Conservation (phyloP, 2,797 vertebrate species). For the Aplochiton taeniatus region DNA sequence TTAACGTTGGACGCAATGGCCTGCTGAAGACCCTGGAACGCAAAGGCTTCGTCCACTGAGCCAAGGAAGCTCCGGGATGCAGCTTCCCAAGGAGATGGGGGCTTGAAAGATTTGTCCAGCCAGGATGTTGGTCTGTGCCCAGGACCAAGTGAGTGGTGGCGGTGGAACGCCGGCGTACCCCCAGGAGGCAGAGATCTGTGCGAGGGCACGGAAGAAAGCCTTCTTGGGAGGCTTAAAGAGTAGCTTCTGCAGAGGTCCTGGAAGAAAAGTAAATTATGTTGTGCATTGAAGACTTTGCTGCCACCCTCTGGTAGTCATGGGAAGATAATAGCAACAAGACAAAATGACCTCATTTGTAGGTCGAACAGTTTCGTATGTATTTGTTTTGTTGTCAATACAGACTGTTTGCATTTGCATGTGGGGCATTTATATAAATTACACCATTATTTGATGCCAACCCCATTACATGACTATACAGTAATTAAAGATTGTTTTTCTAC, state of each 20-base stretch:
- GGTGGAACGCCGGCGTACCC: constrained; percentile 69
- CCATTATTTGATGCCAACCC: too few species aligned
- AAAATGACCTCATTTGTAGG: too few species aligned
- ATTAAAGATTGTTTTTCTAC: too few species aligned
- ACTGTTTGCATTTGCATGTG: too few species aligned
- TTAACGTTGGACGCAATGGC: constrained; percentile 78
- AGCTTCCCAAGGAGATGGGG: constrained; percentile 85
- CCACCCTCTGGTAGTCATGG: constrained; percentile 58
- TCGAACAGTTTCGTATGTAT: too few species aligned
- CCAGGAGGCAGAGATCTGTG: constrained; percentile 47
- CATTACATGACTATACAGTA: too few species aligned
- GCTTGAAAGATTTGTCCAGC: constrained; percentile 73
- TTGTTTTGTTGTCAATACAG: too few species aligned
- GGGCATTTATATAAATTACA: too few species aligned
- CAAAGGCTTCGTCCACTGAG: constrained; percentile 84
- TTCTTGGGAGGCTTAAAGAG: constrained; percentile 81
- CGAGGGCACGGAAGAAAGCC: constrained; percentile 55
- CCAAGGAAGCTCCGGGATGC: constrained; percentile 81
- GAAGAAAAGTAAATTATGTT: constrained; percentile 27
- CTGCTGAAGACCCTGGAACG: constrained; percentile 74
- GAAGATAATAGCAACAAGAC: too few species aligned
- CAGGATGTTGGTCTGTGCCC: constrained; percentile 65
- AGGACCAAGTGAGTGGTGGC: constrained; percentile 63
- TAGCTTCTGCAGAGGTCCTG: constrained; percentile 70
- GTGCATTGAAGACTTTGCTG: constrained; percentile 55